Evolutionary conservation across 2,888 invertebrate genomes (phyloP).

Genomic region (Heteropelma amictum): DNA sequence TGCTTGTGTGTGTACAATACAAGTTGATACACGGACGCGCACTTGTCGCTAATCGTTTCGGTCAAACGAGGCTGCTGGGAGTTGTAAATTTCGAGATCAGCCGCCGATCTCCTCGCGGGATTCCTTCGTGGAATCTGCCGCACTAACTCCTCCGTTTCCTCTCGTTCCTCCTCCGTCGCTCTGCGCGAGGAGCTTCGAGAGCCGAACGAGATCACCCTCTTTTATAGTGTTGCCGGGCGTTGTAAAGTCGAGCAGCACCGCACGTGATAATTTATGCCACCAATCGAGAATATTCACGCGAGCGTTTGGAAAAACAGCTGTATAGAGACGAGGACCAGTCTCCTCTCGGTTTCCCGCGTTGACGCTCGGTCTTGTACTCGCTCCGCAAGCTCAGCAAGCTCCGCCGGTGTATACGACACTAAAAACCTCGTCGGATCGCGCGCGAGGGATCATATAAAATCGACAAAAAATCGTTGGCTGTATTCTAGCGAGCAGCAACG

Average conservation of each 20-base stretch:
- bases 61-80: conserved; percentile 36
- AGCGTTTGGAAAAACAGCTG: conserved; percentile 32
- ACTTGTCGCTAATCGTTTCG: conserved; percentile 51
- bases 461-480: no score
- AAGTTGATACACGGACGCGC: no score
- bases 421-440: no score
- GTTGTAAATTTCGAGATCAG: conserved; percentile 60
- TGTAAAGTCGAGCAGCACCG: conserved; percentile 60
- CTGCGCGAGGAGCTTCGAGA: no score
- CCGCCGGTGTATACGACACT: no score
- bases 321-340: conserved; percentile 5
- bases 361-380: conserved; percentile 23
- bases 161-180: background rate
- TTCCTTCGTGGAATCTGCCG: conserved; percentile 47
- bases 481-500: no score
- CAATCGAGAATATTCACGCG: conserved; percentile 57
- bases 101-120: conserved; percentile 59
- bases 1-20: background rate
- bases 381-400: no score
- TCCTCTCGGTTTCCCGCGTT: conserved; percentile 19
- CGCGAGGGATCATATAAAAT: background rate
- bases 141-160: conserved; percentile 7
- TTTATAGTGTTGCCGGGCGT: conserved; percentile 59
- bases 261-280: conserved; percentile 58
- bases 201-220: conserved; percentile 36